Evolutionary conservation across 2,888 invertebrate genomes (phyloP).

Genomic region (Podabrus alpinus): DNA sequence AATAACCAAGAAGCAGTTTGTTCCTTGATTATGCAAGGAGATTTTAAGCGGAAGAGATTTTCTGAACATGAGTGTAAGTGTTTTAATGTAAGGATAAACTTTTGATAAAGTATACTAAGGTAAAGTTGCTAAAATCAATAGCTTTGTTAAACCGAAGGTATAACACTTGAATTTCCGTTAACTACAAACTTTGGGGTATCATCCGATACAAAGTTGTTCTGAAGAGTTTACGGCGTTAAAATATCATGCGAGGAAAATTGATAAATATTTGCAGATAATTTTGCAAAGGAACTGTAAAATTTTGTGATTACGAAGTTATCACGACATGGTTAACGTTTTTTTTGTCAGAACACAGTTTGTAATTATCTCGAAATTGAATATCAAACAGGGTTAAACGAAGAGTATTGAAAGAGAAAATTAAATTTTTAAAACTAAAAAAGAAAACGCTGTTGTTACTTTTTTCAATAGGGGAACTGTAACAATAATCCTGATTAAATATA

Average conservation of each 20-base stretch:
- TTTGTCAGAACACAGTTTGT: neutral
- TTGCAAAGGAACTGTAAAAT: neutral
- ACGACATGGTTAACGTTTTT: neutral
- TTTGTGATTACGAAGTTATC: neutral
- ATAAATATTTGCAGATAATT: neutral
- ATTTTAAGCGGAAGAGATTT: neutral
- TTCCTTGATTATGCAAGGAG: neutral
- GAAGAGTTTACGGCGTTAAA: neutral
- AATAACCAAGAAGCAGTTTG: neutral
- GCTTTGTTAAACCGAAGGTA: neutral
- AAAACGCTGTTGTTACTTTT: neutral
- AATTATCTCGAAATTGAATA: neutral
- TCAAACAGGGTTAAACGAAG: neutral
- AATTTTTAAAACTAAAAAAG: too few relatives aligned
- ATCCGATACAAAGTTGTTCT: neutral
- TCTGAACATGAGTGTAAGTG: neutral
- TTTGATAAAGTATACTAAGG: neutral
- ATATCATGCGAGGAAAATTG: neutral
- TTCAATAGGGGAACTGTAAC: neutral
- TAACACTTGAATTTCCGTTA: neutral
- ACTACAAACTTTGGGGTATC: neutral
- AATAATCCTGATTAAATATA: neutral
- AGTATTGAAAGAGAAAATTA: too few relatives aligned
- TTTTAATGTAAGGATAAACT: neutral
- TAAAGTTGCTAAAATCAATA: neutral